Conservation (phyloP, 2,888 invertebrate genomes). For the Drosophila vallismaia region DNA sequence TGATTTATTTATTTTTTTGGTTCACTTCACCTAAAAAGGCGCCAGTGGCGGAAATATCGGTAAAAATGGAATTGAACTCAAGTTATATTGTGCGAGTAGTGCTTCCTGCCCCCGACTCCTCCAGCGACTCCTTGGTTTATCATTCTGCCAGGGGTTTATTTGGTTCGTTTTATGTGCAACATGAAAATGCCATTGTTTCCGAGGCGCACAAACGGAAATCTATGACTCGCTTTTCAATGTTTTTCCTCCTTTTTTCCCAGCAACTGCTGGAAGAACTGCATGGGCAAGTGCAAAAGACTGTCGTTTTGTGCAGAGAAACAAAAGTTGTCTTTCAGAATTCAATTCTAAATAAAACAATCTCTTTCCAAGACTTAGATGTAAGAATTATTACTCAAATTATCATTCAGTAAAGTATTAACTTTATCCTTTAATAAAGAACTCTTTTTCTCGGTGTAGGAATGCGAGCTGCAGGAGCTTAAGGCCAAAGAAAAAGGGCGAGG, state of each 20-base stretch:
- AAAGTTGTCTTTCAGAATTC: background rate
- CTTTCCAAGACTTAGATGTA: no score
- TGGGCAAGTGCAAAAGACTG: conserved; percentile 72
- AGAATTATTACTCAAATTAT: no score
- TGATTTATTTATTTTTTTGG: conserved; percentile 38
- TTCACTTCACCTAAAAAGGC: conserved; percentile 59
- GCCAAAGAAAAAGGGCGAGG: conserved; percentile 15
- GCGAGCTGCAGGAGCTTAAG: conserved; percentile 17
- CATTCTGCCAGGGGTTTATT: conserved; percentile 20
- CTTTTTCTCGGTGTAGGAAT: background rate
- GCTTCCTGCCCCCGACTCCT: conserved; percentile 18
- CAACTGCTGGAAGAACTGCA: conserved; percentile 28
- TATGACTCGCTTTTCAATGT: conserved; percentile 70
- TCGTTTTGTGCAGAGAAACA: conserved; percentile 45
- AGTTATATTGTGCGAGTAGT: conserved; percentile 62
- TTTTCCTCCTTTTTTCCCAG: conserved; percentile 29
- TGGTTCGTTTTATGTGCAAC: conserved; percentile 66
- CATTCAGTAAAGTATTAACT: no score
- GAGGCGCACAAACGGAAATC: conserved; percentile 69
- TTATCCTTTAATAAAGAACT: no score
- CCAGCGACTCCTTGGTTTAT: conserved; percentile 12
- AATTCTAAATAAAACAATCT: no score
- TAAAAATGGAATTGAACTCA: conserved; percentile 70
- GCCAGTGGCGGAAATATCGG: conserved; percentile 65
- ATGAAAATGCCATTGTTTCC: conserved; percentile 78